phyloP scores from a whole-genome alignment of 2,113 vertebrate species.

The Perca fluviatilis region DNA sequence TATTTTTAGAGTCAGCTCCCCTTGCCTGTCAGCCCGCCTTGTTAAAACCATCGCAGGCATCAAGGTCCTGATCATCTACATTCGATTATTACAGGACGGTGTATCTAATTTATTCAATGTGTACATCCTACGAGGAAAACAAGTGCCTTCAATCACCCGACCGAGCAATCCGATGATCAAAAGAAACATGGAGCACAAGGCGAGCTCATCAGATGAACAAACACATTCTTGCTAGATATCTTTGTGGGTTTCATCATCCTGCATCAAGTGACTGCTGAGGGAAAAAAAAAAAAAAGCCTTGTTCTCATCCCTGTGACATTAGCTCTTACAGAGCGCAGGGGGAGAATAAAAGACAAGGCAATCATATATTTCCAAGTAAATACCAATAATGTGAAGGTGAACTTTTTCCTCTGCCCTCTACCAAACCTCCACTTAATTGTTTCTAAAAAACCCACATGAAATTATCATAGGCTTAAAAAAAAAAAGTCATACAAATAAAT shows the following conservation, averaged over 20 bases:
- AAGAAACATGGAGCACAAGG: constrained; percentile 67
- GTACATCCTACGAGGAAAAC: constrained; percentile 56
- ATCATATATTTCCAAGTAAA: constrained; percentile 60
- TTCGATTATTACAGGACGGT: constrained; percentile 30
- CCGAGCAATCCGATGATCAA: constrained; percentile 72
- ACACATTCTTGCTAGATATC: constrained; percentile 83
- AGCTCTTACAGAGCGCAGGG: constrained; percentile 35
- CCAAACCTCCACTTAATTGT: constrained; percentile 41
- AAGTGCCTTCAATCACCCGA: constrained; percentile 65
- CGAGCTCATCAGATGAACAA: constrained; percentile 75
- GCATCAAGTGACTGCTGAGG: constrained; percentile 79
- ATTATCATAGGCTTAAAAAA: constrained; percentile 31
- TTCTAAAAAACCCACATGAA: constrained; percentile 27
- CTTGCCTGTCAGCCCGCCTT: constrained; percentile 52
- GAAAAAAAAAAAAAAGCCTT: constrained; percentile 76
- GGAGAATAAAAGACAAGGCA: constrained; percentile 44
- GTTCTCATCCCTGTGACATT: constrained; percentile 75
- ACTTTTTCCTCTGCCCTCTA: constrained; percentile 33
- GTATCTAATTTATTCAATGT: constrained; percentile 69
- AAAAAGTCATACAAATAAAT: constrained; percentile 31
- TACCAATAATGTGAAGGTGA: constrained; percentile 45
- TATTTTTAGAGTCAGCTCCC: constrained; percentile 64
- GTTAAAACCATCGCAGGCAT: constrained; percentile 58
- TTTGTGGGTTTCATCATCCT: constrained; percentile 85
- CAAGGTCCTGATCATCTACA: constrained; percentile 50